Evolutionary conservation across 2,113 vertebrate species (phyloP).

Genomic region (Ariopsis seemanni): DNA sequence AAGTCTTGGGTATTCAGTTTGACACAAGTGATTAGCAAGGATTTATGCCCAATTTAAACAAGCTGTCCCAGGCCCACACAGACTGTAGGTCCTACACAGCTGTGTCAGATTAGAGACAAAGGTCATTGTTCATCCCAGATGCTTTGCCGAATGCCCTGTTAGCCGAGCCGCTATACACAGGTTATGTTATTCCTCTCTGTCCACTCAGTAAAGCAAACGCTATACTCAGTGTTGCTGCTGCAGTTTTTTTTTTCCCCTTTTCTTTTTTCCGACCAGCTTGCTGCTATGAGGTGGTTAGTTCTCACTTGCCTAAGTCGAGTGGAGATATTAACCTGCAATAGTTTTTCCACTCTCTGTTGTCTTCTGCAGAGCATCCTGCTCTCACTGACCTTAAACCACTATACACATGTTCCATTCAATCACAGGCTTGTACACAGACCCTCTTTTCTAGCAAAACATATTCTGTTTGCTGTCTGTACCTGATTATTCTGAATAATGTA

Average conservation of each 20-base stretch:
- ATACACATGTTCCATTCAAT: constrained; percentile 38
- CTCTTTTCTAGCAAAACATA: background rate
- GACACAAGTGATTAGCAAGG: background rate
- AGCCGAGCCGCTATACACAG: background rate
- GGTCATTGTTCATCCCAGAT: background rate
- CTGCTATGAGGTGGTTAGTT: constrained; percentile 48
- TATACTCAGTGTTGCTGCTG: constrained; percentile 1
- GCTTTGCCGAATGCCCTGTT: background rate
- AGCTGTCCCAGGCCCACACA: constrained; percentile 8
- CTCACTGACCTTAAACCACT: constrained; percentile 30
- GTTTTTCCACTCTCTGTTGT: constrained; percentile 50
- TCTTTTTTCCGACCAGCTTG: constrained; percentile 50
- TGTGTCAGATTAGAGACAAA: constrained; percentile 3
- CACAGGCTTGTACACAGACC: background rate
- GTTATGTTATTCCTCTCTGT: constrained; percentile 32
- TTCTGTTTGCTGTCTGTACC: background rate
- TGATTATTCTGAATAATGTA: background rate
- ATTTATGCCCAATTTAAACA: constrained; percentile 38
- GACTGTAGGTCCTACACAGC: background rate
- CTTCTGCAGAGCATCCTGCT: constrained; percentile 49
- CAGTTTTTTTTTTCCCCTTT: constrained; percentile 16
- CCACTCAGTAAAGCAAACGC: constrained; percentile 20
- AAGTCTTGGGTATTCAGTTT: background rate
- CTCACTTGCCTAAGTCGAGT: constrained; percentile 35
- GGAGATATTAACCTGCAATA: constrained; percentile 49